Evolutionary conservation across 1,140 invertebrate genomes (phyloP).

Genomic region (Euglossa dilemma): DNA sequence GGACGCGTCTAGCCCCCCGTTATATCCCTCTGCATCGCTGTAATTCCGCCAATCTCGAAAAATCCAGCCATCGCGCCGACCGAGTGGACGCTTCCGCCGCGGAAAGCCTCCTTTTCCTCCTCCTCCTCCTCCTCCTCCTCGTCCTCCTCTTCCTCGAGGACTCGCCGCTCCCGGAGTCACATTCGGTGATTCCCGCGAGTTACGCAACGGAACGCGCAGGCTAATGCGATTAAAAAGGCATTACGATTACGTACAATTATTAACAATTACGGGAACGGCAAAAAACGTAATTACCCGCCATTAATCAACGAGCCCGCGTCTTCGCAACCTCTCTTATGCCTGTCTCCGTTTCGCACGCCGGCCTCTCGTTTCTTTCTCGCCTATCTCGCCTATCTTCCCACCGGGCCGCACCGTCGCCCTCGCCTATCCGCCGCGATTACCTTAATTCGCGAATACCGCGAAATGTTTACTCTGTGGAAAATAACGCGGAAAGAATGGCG

Average conservation of each 20-base stretch:
- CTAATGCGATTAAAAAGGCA: constrained; percentile 78
- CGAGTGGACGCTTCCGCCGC: constrained; percentile 56
- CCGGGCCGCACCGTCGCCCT: not conserved
- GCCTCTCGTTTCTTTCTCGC: not conserved
- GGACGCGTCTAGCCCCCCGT: not conserved
- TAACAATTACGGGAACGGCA: constrained; percentile 78
- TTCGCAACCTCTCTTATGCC: constrained; percentile 24
- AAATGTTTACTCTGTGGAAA: constrained; percentile 29
- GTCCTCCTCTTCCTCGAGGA: no score
- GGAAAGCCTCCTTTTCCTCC: constrained; percentile 7
- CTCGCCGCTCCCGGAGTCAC: no score
- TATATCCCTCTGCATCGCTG: not conserved
- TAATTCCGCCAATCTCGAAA: constrained; percentile 46
- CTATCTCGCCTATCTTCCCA: not conserved
- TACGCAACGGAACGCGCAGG: constrained; percentile 68
- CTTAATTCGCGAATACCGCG: constrained; percentile 39
- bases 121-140: not conserved
- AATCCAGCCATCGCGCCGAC: no score
- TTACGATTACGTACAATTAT: constrained; percentile 81
- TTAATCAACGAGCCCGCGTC: constrained; percentile 74
- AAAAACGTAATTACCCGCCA: constrained; percentile 79
- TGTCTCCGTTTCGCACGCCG: not conserved
- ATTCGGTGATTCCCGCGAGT: constrained; percentile 70
- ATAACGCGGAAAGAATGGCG: not conserved
- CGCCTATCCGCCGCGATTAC: constrained; percentile 10